Conservation (phyloP, 2,797 vertebrate genomes). For the Enteromius radiatus region DNA sequence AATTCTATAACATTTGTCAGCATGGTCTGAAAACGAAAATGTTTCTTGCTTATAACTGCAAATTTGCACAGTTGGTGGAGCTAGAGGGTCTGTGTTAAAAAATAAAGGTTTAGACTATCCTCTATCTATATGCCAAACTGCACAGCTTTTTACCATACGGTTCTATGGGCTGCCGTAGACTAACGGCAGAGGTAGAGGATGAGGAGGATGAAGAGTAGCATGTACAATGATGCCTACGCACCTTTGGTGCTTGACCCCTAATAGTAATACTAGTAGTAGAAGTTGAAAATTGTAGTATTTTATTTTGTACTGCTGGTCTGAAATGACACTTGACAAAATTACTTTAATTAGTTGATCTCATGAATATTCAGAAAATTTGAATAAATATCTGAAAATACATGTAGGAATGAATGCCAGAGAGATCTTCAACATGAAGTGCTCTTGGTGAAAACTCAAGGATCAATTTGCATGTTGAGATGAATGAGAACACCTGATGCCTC, state of each 20-base stretch:
- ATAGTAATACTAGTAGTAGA: background rate
- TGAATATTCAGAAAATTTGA: conserved; percentile 1
- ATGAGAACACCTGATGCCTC: conserved; percentile 13
- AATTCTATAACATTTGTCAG: too few relatives aligned
- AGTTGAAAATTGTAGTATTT: background rate
- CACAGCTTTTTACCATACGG: too few relatives aligned
- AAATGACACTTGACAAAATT: background rate
- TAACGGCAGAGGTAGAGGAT: background rate
- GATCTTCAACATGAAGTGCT: background rate
- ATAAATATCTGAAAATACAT: conserved; percentile 3
- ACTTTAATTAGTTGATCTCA: conserved; percentile 9
- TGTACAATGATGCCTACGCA: background rate
- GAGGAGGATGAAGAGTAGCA: background rate
- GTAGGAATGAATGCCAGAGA: background rate
- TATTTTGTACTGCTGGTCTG: background rate
- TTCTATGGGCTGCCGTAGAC: too few relatives aligned
- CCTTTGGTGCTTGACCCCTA: background rate
- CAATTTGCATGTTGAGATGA: conserved; percentile 5
- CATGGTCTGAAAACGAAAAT: too few relatives aligned
- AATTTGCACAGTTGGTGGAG: background rate
- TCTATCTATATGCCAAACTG: background rate
- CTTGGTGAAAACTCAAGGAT: conserved; percentile 15
- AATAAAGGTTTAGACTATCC: background rate
- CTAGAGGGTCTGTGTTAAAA: background rate
- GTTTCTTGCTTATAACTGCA: too few relatives aligned